Evolutionary conservation across 2,113 vertebrate genomes (phyloP), one percentile per base, ranked within the genome.

Genomic region (Piaya cayana): DNA sequence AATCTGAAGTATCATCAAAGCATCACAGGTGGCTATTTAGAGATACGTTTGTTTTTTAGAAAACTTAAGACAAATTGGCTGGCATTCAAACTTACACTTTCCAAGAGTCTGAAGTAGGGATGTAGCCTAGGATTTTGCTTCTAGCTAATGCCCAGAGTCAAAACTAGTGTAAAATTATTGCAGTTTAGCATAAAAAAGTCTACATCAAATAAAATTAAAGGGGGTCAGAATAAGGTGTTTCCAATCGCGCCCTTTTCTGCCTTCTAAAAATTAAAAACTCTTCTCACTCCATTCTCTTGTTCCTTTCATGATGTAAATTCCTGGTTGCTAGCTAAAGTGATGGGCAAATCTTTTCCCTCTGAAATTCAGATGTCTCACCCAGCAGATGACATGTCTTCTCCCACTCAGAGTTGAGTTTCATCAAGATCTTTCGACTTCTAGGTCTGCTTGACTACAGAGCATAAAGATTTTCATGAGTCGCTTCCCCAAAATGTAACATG

Each of bases 401-500:
- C 20, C 12, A 32, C 56, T 82, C 30, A 15, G 42, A 86, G 53
- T 0, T 62, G 23, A 79, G 32, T 86, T 82, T 89, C 49, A 47
- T 22, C 27, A 64, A 22, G 9, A 20, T 39, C 30, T 85, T 91
- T 49, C 37, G 56, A 26, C 9, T 55, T 39, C 34, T 52, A 4
- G 1, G 3, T 47, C 59, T 81, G 47, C 8, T 25, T 71, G 12
- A 72, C 42, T 63, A 70, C 1, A 5, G 56, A 8, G 0, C 25
- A 67, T 7, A 53, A 65, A 65, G 9, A 19, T 55, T 78, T 77
- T 70, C 47, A 82, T 30, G 21, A 70, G 36, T 39, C 8, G n/a
- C 22, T 67, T 65, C 15, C 39, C 12, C 9, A 37, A 45, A 81
- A 83, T 14, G 4, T 62, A 77, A 77, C 0, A 0, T 5, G 7